Percentiles rank a stretch among this genome's conserved stretches.
Evolutionary conservation across 37 sponge, comb jelly and placozoan genomes (phyloP).

Genomic region (Diacarnus erythraeanus): DNA sequence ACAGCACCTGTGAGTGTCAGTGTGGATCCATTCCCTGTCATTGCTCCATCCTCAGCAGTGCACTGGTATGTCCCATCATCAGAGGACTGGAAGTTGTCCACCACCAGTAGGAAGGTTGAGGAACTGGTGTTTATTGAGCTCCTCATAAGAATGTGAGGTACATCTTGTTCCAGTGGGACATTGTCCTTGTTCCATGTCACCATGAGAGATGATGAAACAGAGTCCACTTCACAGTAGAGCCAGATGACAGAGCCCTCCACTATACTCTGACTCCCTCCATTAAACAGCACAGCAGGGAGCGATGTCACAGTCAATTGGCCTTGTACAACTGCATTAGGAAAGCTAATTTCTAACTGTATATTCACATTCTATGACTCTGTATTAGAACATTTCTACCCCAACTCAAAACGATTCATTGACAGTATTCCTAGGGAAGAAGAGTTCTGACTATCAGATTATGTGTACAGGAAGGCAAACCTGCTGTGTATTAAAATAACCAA

Average conservation of each 20-base stretch:
- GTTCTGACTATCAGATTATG: too few species aligned
- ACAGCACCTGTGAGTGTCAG: constrained; percentile 13
- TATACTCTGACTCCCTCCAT: neutral
- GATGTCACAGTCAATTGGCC: constrained; percentile 4
- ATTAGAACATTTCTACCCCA: too few species aligned
- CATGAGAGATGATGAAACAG: neutral
- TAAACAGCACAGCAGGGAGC: constrained; percentile 17
- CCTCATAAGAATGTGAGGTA: constrained; percentile 37
- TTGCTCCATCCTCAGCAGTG: neutral
- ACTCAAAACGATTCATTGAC: too few species aligned
- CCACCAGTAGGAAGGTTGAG: constrained; percentile 13
- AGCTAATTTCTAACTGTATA: too few species aligned
- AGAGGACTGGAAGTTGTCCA: constrained; percentile 13
- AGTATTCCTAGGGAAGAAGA: too few species aligned
- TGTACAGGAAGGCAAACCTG: too few species aligned
- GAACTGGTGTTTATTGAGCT: neutral
- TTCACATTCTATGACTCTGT: too few species aligned
- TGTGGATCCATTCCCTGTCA: neutral
- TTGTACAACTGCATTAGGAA: neutral
- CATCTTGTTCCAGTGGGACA: neutral
- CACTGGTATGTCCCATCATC: constrained; percentile 40
- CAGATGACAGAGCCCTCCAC: constrained; percentile 38
- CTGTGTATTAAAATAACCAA: too few species aligned
- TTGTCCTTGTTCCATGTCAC: constrained; percentile 42
- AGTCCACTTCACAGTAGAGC: constrained; percentile 29